Evolutionary conservation across 2,113 vertebrate genomes (phyloP).

Genomic region (Chlorocebus sabaeus): DNA sequence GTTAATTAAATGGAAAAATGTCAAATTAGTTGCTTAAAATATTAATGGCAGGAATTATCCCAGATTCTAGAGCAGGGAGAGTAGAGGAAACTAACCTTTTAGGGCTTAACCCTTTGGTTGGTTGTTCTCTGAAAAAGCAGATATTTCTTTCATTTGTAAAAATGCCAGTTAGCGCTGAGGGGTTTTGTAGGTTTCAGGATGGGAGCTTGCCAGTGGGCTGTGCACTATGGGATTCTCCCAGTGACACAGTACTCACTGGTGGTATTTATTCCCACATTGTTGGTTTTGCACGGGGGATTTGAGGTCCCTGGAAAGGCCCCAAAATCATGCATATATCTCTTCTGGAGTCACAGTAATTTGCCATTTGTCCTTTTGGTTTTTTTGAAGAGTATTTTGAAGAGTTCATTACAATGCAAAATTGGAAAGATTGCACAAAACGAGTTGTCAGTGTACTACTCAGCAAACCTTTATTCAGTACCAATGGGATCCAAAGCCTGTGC

Average conservation of each 20-base stretch:
- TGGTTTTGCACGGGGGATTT: not conserved
- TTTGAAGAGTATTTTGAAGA: constrained; percentile 33
- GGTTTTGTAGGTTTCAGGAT: not conserved
- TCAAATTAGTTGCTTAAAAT: constrained; percentile 77
- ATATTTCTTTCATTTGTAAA: not conserved
- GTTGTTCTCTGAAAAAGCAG: not conserved
- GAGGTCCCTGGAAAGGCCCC: not conserved
- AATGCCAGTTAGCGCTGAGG: too few species aligned
- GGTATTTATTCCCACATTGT: not conserved
- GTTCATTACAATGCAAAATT: not conserved
- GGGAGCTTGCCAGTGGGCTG: not conserved
- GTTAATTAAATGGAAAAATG: constrained; percentile 81
- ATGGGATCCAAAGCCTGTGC: not conserved
- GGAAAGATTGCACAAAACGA: not conserved
- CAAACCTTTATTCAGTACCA: not conserved
- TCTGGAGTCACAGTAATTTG: not conserved
- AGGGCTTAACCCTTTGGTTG: constrained; percentile 30
- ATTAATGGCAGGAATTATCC: constrained; percentile 63
- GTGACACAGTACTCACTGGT: not conserved
- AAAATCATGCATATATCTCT: not conserved
- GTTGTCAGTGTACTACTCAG: not conserved
- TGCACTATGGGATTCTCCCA: not conserved
- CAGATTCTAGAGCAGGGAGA: constrained; percentile 41
- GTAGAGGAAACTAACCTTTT: constrained; percentile 31
- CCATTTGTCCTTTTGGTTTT: not conserved